Percentiles rank a stretch among this genome's conserved stretches.
These are phyloP conservation scores for Halictus ligatus DNA, from an alignment of 2,888 invertebrate species.

Conservation along the genomic window DNA sequence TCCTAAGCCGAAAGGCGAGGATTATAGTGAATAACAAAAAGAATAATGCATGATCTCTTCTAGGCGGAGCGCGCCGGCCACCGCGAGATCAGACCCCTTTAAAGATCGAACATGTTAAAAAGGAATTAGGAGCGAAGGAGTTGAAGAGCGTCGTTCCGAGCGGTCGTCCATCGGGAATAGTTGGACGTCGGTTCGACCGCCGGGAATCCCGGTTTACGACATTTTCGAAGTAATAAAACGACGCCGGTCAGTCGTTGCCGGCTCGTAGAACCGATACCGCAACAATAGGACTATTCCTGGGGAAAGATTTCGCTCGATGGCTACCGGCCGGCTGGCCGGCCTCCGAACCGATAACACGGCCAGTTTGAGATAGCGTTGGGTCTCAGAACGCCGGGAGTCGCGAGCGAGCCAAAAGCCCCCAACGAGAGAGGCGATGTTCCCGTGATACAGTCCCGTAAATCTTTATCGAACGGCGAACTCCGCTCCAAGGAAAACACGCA, in stretches of 20 bases:
- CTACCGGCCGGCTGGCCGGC: not conserved
- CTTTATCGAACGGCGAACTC: conserved; percentile 48
- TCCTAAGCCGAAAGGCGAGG: too few relatives aligned
- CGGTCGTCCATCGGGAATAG: not conserved
- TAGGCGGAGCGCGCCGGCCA: too few relatives aligned
- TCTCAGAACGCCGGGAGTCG: not conserved
- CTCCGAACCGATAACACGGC: not conserved
- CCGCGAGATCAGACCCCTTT: too few relatives aligned
- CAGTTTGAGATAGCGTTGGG: not conserved
- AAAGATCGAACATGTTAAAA: not conserved
- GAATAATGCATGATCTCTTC: too few relatives aligned
- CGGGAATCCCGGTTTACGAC: conserved; percentile 10
- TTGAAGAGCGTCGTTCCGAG: not conserved
- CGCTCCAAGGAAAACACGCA: conserved; percentile 29
- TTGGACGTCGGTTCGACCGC: not conserved
- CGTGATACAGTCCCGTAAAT: conserved; percentile 54
- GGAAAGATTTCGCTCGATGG: not conserved
- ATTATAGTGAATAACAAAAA: too few relatives aligned
- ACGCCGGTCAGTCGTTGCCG: conserved; percentile 10
- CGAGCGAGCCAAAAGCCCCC: conserved; percentile 20
- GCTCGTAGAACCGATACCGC: not conserved
- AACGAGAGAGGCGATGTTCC: conserved; percentile 31
- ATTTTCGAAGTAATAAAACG: conserved; percentile 21
- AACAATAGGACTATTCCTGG: conserved; percentile 9
- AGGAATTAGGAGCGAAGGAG: not conserved